Evolutionary conservation across 2,888 invertebrate genomes (phyloP), one percentile per base, ranked within the genome.

Genomic region (Drosophila differens): DNA sequence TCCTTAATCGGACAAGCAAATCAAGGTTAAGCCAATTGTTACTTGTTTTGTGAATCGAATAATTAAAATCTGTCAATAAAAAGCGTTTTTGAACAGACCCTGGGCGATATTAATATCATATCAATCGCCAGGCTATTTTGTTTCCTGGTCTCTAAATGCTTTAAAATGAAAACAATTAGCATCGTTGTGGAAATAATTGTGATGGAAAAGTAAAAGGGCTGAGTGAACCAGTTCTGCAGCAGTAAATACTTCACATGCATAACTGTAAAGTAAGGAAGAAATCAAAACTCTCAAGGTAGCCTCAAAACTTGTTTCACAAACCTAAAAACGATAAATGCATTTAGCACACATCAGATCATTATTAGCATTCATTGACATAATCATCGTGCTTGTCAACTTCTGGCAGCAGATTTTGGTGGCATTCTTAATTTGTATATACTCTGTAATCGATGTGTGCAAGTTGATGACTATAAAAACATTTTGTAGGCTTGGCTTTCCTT

Each of bases 201-300:
- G 59, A 59, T 57, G 58, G 25, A 70, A 70, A 78, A 74, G 79
- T 78, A 64, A 78, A 78, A 78, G 79, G 79, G 60, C 51, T 57
- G 4, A 53, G 30, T n/a, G 39, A 73, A 66, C 54, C 52, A 63
- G 81, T 81, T 78, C 37, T 25, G 25, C 51, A 55, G n/a, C 41
- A 41, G 12, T 65, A 53, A 39, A 41, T 28, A 22, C n/a, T 16
- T 3, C 35, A 25, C 12, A 19, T 33, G 51, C 30, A 33, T 62
- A 77, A 77, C 77, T 77, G 77, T 77, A 66, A 77, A 77, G 55
- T 49, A 60, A 77, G 77, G 78, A 77, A 77, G 66, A 54, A 55
- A 28, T 44, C 57, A 32, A 52, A 53, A 76, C 49, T 62, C 74
- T 77, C 77, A 77, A 73, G 76, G 77, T 49, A 66, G 39, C 55